Percentiles rank a stretch among this genome's conserved stretches.
These are phyloP conservation scores for Sapajus apella DNA, from an alignment of 2,113 vertebrate species.

Conservation along the genomic window DNA sequence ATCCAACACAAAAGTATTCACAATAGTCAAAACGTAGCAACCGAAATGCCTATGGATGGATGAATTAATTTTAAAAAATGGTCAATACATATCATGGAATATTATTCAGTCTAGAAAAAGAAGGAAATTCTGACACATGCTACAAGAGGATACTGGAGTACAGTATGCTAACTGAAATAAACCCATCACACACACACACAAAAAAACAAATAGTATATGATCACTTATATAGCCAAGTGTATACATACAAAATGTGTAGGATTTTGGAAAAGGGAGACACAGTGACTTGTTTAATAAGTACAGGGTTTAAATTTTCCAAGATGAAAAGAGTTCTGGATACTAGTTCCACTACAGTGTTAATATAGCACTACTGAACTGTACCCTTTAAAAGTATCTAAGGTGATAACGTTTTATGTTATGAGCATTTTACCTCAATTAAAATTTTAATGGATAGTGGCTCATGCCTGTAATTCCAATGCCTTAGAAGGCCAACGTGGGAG, in stretches of 20 bases:
- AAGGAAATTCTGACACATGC: not conserved
- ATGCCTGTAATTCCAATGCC: not conserved
- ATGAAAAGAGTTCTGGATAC: not conserved
- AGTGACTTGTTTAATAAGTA: not conserved
- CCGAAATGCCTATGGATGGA: not conserved
- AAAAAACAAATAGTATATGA: not conserved
- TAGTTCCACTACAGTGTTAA: not conserved
- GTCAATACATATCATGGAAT: not conserved
- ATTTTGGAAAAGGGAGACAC: not conserved
- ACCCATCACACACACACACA: not conserved
- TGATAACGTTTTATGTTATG: not conserved
- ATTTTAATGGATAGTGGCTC: not conserved
- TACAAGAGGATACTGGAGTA: not conserved
- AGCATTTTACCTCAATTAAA: not conserved
- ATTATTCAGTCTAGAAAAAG: not conserved
- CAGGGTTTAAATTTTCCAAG: not conserved
- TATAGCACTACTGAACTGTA: not conserved
- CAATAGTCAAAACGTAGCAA: not conserved
- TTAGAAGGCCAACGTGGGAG: not conserved
- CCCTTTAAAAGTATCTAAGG: too few species aligned
- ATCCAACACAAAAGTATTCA: not conserved
- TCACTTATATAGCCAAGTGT: not conserved
- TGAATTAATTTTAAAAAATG: not conserved
- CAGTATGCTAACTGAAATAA: not conserved
- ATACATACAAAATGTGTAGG: not conserved